Conservation (phyloP, 2,888 invertebrate species). For the Synergus itoensis region DNA sequence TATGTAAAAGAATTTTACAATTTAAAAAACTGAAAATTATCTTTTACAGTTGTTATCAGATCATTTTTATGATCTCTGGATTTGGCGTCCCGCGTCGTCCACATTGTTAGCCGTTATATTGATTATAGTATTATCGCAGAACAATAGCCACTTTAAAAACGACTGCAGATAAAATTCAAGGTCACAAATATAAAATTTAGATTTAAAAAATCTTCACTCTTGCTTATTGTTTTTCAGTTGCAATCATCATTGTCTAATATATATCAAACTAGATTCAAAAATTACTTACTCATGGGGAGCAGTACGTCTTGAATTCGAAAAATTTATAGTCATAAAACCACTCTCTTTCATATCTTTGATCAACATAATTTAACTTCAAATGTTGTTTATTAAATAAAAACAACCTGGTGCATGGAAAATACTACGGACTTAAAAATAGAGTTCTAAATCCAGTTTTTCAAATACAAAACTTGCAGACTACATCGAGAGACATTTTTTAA, state of each 20-base stretch:
- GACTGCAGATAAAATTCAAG: not conserved
- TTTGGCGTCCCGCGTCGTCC: not conserved
- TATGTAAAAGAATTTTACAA: not conserved
- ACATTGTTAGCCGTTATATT: not conserved
- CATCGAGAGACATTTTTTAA: too few relatives aligned
- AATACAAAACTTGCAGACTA: slow-evolving; percentile 4
- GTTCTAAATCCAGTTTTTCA: not conserved
- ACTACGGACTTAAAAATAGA: not conserved
- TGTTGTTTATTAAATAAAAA: slow-evolving; percentile 48
- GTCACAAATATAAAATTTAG: not conserved
- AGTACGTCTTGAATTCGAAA: slow-evolving; percentile 59
- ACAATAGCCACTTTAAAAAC: not conserved
- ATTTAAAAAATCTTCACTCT: not conserved
- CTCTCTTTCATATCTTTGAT: slow-evolving; percentile 63
- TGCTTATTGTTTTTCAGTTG: not conserved
- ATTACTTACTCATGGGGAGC: slow-evolving; percentile 70
- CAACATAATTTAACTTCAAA: slow-evolving; percentile 61
- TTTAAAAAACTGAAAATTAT: not conserved
- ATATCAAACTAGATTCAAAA: not conserved
- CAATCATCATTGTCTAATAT: not conserved
- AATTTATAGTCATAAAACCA: slow-evolving; percentile 57
- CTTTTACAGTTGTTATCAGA: not conserved
- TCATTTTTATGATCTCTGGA: not conserved
- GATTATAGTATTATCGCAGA: not conserved
- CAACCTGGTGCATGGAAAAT: not conserved